phyloP scores from a whole-genome alignment of 2,888 invertebrate genomes.

The Halocaridina rubra region DNA sequence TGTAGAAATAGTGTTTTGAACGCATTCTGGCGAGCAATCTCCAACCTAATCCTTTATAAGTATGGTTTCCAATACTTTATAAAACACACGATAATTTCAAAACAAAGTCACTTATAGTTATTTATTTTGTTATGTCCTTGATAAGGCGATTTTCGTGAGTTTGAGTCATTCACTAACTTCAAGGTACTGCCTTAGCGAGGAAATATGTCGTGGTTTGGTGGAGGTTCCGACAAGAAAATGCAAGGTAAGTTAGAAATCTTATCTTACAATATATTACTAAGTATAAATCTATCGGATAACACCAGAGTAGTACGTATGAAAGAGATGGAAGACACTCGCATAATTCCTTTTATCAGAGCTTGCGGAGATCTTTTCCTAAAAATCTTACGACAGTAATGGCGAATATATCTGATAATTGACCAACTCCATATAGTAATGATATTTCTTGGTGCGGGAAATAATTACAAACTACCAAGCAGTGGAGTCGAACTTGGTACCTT shows the following conservation, averaged over 20 bases:
- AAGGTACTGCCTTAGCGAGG: not conserved
- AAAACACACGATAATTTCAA: not conserved
- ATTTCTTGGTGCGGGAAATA: no score
- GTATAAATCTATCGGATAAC: no score
- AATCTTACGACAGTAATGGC: no score
- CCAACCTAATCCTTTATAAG: not conserved
- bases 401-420: no score
- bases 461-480: no score
- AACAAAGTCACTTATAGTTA: not conserved
- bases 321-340: no score
- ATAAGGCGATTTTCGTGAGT: not conserved
- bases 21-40: not conserved
- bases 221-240: conserved; percentile 56
- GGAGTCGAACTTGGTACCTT: no score
- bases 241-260: conserved; percentile 58
- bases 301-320: no score
- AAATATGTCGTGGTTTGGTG: conserved; percentile 59
- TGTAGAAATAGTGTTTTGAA: not conserved
- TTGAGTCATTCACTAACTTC: not conserved
- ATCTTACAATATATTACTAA: no score
- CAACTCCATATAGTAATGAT: no score
- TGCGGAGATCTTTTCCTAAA: no score
- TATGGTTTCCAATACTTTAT: not conserved
- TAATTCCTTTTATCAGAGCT: no score
- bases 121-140: not conserved